Base-by-base conservation (phyloP, 1,140 invertebrate species). In the Psix sp. region DNA sequence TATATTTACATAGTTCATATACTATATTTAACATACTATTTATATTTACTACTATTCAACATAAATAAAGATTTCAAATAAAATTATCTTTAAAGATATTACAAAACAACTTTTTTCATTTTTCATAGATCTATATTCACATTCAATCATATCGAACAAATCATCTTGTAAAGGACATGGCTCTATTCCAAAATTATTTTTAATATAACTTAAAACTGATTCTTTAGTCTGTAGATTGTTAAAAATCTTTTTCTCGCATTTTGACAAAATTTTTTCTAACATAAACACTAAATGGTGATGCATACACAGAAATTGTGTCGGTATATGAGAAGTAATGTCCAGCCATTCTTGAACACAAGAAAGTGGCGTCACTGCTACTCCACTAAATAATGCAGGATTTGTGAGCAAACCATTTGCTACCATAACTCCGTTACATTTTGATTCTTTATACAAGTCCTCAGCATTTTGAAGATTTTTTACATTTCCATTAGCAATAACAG, bases 281-380 rank as follows among this genome's bases (percentile, higher is more conserved):
- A 98, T 98, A 81, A 96, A 97, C 36, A 95, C 94, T 43, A 98
- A 89, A 88, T 98, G 96, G 83, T 97, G 95, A 87, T 98, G 96
- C 79, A 98, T 96, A 81, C 90, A 92, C 54, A 93, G 90, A 86
- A 96, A 96, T 84, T 76, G 77, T 0, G 82, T 80, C 13, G 86
- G 84, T 77, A 86, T 86, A 36, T 68, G 80, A 5, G 80, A 60
- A 13, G 85, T 85, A 38, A 98, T 91, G 76, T 93, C 88, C 65
- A 98, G 87, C 96, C 96, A 99, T 38, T 95, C 89, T 87, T 93
- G 90, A 5, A 99, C 82, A 88, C 96, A 98, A 38, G 89, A 84
- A 1, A 91, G 33, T 0, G 96, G 93, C 9, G 96, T 98, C 17
- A 80, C 79, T 75, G 40, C 74, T 75, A 86, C 84, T 14, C 94